A percentile compares a stretch with the other conserved stretches of the same genome.
Conservation (phyloP, 2,113 vertebrate genomes). For the Garra rufa region DNA sequence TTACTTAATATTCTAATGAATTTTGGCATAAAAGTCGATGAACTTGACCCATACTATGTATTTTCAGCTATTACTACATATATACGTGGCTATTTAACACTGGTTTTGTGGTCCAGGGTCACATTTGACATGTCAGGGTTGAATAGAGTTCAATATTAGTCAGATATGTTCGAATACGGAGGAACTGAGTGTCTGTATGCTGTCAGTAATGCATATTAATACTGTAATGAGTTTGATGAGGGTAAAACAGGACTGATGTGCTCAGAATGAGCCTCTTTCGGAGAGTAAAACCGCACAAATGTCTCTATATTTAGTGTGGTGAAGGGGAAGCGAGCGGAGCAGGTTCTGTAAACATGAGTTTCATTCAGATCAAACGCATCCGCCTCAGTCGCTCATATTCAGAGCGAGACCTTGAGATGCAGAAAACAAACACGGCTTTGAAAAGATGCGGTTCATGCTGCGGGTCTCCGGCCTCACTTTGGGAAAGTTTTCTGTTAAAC, state of each 20-base stretch:
- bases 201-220: neutral
- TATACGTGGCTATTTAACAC: too few species aligned
- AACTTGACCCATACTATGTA: too few species aligned
- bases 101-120: too few species aligned
- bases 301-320: conserved; percentile 25
- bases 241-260: conserved; percentile 29
- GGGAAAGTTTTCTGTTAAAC: neutral
- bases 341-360: neutral
- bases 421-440: neutral
- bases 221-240: neutral
- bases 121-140: neutral
- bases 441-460: neutral
- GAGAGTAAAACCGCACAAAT: conserved; percentile 18
- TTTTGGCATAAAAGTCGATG: too few species aligned
- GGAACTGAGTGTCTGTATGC: neutral
- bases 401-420: neutral
- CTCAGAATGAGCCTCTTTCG: neutral
- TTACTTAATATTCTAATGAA: too few species aligned
- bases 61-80: too few species aligned
- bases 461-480: neutral
- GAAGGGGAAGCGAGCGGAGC: neutral
- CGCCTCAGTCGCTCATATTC: neutral
- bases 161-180: neutral
- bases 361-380: neutral
- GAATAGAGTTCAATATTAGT: neutral